Percentiles rank a stretch among this genome's conserved stretches.
Evolutionary conservation across 2,113 vertebrate genomes (phyloP).

Genomic region (Eubucco bourcierii): DNA sequence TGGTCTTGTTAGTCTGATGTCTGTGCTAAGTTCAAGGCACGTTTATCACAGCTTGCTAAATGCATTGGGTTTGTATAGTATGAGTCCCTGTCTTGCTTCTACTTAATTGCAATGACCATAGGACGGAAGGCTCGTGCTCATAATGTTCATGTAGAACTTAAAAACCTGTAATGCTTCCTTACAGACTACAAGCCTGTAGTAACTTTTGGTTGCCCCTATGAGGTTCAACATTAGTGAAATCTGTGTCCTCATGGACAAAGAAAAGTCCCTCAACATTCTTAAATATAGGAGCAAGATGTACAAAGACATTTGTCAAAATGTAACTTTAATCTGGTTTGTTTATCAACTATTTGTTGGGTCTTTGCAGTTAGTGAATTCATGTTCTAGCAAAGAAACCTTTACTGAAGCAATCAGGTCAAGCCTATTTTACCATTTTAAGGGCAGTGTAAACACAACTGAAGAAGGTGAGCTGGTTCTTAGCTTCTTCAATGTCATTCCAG

Average conservation of each 20-base stretch:
- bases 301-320: neutral
- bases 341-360: neutral
- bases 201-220: neutral
- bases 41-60: neutral
- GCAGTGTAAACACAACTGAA: rapidly evolving
- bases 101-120: neutral
- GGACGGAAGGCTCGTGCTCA: neutral
- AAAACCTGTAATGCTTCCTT: neutral
- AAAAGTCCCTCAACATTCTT: neutral
- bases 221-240: neutral
- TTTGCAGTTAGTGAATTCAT: neutral
- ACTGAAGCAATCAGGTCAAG: neutral
- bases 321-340: neutral
- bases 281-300: neutral
- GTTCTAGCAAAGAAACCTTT: neutral
- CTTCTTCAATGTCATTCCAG: neutral
- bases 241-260: neutral
- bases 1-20: neutral
- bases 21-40: neutral
- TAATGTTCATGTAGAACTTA: neutral
- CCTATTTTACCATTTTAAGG: neutral
- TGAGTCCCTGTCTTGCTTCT: neutral
- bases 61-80: neutral
- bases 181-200: neutral
- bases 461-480: neutral